A percentile compares a stretch with the other conserved stretches of the same genome.
Conservation (phyloP, 35 echinoderm and acorn worm species). For the Apostichopus japonicus region DNA sequence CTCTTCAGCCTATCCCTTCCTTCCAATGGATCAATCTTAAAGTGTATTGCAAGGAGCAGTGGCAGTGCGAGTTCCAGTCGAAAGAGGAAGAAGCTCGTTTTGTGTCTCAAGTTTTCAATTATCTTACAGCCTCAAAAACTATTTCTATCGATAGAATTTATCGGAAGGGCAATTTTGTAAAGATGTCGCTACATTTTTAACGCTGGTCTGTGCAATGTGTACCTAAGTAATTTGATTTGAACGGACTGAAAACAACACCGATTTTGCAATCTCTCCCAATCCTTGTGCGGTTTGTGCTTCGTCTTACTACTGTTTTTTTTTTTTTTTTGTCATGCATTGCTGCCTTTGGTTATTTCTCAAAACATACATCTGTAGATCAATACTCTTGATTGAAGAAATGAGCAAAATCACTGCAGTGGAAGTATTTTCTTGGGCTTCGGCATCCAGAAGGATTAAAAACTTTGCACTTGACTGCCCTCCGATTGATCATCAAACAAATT, state of each 20-base stretch:
- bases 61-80: no score
- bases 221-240: no score
- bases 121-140: no score
- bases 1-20: no score
- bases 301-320: background rate
- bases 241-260: no score
- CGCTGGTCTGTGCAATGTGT: no score
- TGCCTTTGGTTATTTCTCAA: background rate
- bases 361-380: conserved; percentile 18
- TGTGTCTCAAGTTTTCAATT: no score
- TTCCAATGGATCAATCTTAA: no score
- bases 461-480: conserved; percentile 20
- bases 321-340: background rate
- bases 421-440: conserved; percentile 27
- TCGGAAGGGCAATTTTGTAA: background rate
- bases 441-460: conserved; percentile 15
- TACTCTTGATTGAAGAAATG: conserved; percentile 30
- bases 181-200: background rate
- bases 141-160: background rate
- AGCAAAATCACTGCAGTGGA: conserved; percentile 34
- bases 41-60: no score
- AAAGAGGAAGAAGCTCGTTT: no score
- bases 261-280: no score
- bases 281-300: no score
- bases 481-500: conserved; percentile 32